Base-by-base conservation (phyloP, 2,113 vertebrate genomes). In the Vulpes vulpes region DNA sequence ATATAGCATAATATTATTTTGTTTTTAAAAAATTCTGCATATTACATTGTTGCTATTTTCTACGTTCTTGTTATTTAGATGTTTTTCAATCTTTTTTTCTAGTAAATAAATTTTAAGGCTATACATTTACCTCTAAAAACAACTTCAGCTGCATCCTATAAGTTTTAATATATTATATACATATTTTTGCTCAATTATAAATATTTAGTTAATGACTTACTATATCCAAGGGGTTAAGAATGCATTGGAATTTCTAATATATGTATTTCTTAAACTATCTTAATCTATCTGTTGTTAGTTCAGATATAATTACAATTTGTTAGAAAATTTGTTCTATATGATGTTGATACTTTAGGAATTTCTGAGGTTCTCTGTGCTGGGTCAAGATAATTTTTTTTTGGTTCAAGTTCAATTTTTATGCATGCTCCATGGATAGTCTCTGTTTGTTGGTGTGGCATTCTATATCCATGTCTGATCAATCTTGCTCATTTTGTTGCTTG, bases 131-230 rank as follows among this genome's bases (percentile, higher is more conserved):
- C 19, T 83, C 49, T 88, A 32, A 90, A 57, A 51, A 62, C 27
- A 83, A 57, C 59, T 76, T 74, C 53, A 51, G 35, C 8, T 78
- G 0, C n/a, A 35, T 22, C 19, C 30, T 64, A 3, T 57, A 92
- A 55, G 35, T 76, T 94, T 95, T 60, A 91, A 89, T 35, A 71
- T 0, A n/a, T 38, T 78, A 35, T 27, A 30, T 79, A 80, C 86
- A 78, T 57, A n/a, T 51, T 89, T 27, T 74, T 74, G 71, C 82
- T 95, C 3, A 87, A 11, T 59, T 92, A 17, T 80, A 87, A 83
- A 57, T 92, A 74, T 64, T 93, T 96, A 93, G 3, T 86, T 27
- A 84, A 30, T 81, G 60, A 62, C 84, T 90, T 94, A 51, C 17
- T 85, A 51, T 82, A 78, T 43, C 53, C 60, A 86, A 95, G 27